Evolutionary conservation across 2,113 vertebrate genomes (phyloP).

Genomic region (Periophthalmus modestus): DNA sequence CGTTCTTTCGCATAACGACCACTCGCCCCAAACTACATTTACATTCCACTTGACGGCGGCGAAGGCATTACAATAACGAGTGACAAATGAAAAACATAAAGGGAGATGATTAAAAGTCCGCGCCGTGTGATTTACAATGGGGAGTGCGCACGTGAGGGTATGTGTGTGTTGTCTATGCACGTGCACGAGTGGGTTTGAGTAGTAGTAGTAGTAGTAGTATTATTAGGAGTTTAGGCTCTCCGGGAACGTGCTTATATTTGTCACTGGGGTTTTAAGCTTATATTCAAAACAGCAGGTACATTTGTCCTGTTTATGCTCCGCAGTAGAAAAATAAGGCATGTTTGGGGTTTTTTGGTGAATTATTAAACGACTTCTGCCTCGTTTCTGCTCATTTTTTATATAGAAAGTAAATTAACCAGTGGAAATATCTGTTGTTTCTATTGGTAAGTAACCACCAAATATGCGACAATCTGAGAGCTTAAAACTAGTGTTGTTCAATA

Average conservation of each 20-base stretch:
- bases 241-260: constrained; percentile 19
- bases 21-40: constrained; percentile 68
- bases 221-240: background rate
- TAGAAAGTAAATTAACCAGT: background rate
- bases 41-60: constrained; percentile 66
- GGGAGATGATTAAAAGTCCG: constrained; percentile 76
- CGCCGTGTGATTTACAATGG: constrained; percentile 55
- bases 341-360: background rate
- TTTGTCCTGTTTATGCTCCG: background rate
- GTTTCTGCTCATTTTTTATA: background rate
- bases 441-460: no score
- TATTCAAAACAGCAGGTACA: constrained; percentile 12
- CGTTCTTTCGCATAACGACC: constrained; percentile 59
- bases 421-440: background rate
- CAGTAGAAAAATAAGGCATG: background rate
- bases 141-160: constrained; percentile 39
- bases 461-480: no score
- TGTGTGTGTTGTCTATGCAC: background rate
- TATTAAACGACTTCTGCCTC: background rate
- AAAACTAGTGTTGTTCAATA: no score
- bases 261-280: constrained; percentile 18
- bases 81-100: constrained; percentile 76
- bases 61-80: constrained; percentile 70
- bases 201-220: no score
- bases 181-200: constrained; percentile 23